Evolutionary conservation across 2,797 vertebrate species (phyloP).

Genomic region (Channa striata): DNA sequence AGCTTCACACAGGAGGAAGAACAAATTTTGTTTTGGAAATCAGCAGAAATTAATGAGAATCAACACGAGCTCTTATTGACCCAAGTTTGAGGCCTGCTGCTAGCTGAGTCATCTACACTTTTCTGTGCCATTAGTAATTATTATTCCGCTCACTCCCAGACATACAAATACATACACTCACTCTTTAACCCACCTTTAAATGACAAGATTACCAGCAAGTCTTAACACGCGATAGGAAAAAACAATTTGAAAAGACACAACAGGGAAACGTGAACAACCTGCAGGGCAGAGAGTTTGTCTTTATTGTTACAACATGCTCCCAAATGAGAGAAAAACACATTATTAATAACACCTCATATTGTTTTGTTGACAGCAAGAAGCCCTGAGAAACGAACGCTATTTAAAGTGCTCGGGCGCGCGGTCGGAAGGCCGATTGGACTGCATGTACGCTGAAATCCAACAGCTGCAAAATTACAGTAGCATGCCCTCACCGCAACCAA

Average conservation of each 20-base stretch:
- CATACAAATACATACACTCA: conserved; percentile 4
- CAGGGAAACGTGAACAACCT: conserved; percentile 29
- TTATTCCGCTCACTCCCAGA: conserved; percentile 14
- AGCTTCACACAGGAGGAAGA: not conserved
- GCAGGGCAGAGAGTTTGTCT: conserved; percentile 17
- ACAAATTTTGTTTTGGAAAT: conserved; percentile 2
- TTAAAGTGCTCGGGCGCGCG: conserved; percentile 80
- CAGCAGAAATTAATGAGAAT: conserved; percentile 23
- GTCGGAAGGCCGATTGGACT: conserved; percentile 79
- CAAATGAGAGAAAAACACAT: conserved; percentile 59
- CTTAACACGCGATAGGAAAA: conserved; percentile 16
- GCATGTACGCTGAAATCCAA: conserved; percentile 79
- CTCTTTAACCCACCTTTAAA: conserved; percentile 24
- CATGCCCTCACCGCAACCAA: conserved; percentile 77
- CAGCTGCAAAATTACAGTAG: conserved; percentile 86
- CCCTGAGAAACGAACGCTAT: conserved; percentile 76
- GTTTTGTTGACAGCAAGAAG: conserved; percentile 69
- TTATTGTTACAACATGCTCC: conserved; percentile 51
- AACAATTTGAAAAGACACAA: conserved; percentile 18
- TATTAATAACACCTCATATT: conserved; percentile 72
- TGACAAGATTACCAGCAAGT: conserved; percentile 34
- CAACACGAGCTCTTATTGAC: conserved; percentile 33
- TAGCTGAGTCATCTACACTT: conserved; percentile 38
- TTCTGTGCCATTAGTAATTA: conserved; percentile 30
- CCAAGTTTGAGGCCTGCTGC: conserved; percentile 25